These are phyloP conservation scores for Gracilinanus agilis DNA, from an alignment of 2,113 vertebrate genomes.

Conservation along the genomic window DNA sequence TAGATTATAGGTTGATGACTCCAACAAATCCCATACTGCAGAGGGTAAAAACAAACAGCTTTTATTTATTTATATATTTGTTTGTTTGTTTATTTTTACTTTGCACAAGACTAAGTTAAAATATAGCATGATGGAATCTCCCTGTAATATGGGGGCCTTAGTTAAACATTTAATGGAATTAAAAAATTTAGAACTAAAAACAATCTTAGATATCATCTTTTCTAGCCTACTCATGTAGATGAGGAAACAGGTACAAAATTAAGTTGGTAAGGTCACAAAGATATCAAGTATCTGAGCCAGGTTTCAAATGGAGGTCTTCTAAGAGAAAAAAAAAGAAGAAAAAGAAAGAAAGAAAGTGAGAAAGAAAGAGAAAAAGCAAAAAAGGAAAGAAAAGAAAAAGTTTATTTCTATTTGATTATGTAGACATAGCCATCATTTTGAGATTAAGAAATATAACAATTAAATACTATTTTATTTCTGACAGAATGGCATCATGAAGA, in stretches of 20 bases:
- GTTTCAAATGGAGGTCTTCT: not conserved
- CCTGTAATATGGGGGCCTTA: not conserved
- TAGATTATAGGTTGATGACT: not conserved
- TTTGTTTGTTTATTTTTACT: not conserved
- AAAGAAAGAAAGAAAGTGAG: no score
- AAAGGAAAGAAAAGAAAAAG: not conserved
- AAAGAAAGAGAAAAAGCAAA: not conserved
- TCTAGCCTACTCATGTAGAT: not conserved
- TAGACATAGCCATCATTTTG: not conserved
- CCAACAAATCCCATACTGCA: no score
- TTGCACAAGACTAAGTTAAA: not conserved
- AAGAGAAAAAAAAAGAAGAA: no score
- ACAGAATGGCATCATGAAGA: not conserved
- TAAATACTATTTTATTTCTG: not conserved
- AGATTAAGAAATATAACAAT: not conserved
- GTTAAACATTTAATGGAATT: not conserved
- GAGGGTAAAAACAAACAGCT: not conserved
- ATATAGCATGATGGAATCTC: not conserved
- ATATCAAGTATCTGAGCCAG: not conserved
- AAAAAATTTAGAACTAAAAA: not conserved
- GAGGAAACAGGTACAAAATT: not conserved
- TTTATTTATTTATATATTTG: no score
- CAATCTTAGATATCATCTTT: not conserved
- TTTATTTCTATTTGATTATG: not conserved
- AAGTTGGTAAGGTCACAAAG: not conserved